These are phyloP conservation scores for Mesembrinibis cayennensis DNA, from an alignment of 2,113 vertebrate species.

Conservation along the genomic window DNA sequence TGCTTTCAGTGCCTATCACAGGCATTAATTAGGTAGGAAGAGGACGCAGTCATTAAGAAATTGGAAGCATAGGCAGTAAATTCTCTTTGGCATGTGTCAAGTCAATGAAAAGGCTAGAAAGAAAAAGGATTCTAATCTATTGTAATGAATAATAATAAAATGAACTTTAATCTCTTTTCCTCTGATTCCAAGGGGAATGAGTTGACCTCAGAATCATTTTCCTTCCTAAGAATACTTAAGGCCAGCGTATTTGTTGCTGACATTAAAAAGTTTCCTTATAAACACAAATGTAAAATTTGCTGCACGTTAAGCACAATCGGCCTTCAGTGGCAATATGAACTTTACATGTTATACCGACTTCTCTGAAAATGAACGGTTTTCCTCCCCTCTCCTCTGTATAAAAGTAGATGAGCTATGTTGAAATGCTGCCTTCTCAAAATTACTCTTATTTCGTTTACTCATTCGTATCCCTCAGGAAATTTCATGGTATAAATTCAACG, in stretches of 20 bases:
- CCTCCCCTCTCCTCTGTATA: neutral
- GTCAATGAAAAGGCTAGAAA: neutral
- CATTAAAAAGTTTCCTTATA: neutral
- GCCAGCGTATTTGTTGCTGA: neutral
- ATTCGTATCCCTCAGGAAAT: neutral
- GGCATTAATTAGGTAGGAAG: neutral
- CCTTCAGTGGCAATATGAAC: neutral
- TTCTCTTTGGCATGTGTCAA: slow-evolving; percentile 18
- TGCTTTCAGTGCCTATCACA: neutral
- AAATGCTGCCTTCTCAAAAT: neutral
- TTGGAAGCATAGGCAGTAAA: neutral
- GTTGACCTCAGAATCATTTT: neutral
- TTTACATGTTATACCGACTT: neutral
- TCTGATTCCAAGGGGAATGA: neutral
- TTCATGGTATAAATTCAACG: neutral
- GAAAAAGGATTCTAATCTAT: neutral
- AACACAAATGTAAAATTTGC: neutral
- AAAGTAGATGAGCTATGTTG: neutral
- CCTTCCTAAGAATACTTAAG: neutral
- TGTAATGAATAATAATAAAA: slow-evolving; percentile 1
- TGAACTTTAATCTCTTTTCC: neutral
- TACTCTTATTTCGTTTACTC: neutral
- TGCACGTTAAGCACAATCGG: neutral
- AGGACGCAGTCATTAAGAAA: neutral
- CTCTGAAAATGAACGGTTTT: slow-evolving; percentile 5